phyloP scores from a whole-genome alignment of 2,888 invertebrate genomes.

The Himalopsyche japonica region DNA sequence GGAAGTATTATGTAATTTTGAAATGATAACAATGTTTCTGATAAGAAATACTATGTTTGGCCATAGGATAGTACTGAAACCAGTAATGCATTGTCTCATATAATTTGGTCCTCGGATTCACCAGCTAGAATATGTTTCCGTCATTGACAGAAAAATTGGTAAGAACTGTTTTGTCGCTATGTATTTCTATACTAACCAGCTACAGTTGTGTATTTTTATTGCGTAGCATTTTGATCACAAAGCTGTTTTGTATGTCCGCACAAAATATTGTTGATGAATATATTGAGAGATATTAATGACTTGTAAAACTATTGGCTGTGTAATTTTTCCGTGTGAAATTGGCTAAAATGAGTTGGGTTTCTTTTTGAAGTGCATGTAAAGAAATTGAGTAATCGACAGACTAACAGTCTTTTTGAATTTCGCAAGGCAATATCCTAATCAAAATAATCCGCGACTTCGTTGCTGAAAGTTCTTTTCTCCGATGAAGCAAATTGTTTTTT shows the following conservation, averaged over 20 bases:
- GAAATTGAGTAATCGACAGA: background rate
- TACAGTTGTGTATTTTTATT: constrained; percentile 16
- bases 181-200: constrained; percentile 4
- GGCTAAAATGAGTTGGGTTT: constrained; percentile 38
- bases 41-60: too few relatives aligned
- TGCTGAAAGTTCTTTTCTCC: background rate
- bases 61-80: too few relatives aligned
- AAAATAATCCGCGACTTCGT: background rate
- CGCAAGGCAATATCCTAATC: background rate
- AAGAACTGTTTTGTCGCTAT: background rate
- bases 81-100: too few relatives aligned
- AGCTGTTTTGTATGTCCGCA: constrained; percentile 19
- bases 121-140: too few relatives aligned
- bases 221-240: constrained; percentile 8
- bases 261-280: constrained; percentile 13
- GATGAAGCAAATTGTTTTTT: background rate
- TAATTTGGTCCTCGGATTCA: too few relatives aligned
- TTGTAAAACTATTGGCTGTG: constrained; percentile 26
- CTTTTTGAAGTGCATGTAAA: constrained; percentile 24
- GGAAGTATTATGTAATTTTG: too few relatives aligned
- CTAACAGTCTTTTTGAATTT: background rate
- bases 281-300: background rate
- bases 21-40: too few relatives aligned
- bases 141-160: background rate
- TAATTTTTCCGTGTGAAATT: constrained; percentile 27